Evolutionary conservation across 2,888 invertebrate genomes (phyloP).

Genomic region (Selenia dentaria): DNA sequence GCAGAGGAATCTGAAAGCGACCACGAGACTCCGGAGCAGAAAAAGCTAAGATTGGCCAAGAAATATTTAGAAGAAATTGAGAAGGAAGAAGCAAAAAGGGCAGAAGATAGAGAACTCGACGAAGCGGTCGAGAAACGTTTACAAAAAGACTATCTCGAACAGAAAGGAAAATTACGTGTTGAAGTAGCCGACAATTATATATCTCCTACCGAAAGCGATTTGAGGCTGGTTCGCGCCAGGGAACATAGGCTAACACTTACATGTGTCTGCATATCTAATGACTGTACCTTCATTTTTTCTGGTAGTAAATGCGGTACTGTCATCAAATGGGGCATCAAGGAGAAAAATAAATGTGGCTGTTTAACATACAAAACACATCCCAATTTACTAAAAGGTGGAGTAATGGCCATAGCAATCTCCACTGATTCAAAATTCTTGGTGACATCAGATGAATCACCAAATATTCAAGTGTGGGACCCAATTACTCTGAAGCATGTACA

Average conservation of each 20-base stretch:
- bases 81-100: constrained; percentile 89
- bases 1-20: constrained; percentile 84
- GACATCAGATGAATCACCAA: constrained; percentile 76
- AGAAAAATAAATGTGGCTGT: constrained; percentile 85
- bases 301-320: constrained; percentile 95
- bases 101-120: constrained; percentile 86
- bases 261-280: constrained; percentile 90
- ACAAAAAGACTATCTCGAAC: constrained; percentile 93
- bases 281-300: constrained; percentile 89
- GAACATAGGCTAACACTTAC: constrained; percentile 93
- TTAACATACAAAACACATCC: constrained; percentile 78
- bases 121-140: constrained; percentile 90
- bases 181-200: constrained; percentile 87
- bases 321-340: constrained; percentile 92
- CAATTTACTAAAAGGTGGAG: constrained; percentile 69
- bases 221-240: constrained; percentile 87
- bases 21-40: constrained; percentile 94
- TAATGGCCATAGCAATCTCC: constrained; percentile 89
- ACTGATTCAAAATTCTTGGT: constrained; percentile 93
- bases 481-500: constrained; percentile 90
- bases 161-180: constrained; percentile 91
- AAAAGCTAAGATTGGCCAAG: constrained; percentile 94
- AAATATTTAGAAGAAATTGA: constrained; percentile 95
- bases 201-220: constrained; percentile 54
- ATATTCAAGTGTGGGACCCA: constrained; percentile 94